Base-by-base conservation (phyloP, 2,113 vertebrate genomes). In the Sander lucioperca region DNA sequence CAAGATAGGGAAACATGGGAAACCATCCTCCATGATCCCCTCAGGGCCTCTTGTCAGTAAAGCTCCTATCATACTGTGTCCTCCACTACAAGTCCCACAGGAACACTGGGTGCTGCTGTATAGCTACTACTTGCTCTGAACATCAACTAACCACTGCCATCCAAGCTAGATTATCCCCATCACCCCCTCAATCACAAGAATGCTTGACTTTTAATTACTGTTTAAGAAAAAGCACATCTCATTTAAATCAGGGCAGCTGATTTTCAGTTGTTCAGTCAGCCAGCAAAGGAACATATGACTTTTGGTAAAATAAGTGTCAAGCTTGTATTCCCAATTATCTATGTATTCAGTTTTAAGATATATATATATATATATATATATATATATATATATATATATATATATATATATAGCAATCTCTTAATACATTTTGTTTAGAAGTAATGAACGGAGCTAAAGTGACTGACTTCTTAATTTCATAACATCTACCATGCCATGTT, bases 31-130 rank as follows among this genome's bases (percentile, higher is more conserved):
- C 23, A 66, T 7, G 25, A 80, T 76, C 59, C 86, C 88, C 92
- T n/a, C 5, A 74, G 88, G 88, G 79, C 61, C 27, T 81, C 80
- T 63, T 89, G 89, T 92, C 89, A 92, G 76, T 83, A 88, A 66
- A 78, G 67, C 67, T 91, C 79, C 61, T 56, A 75, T 92, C 77
- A 89, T 33, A 80, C 73, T 72, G 9, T 51, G 62, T 82, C 25
- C 53, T 80, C 70, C 3, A 30, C 48, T 47, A 1, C 27, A 48
- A 15, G 51, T 87, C 83, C 79, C 69, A 71, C 57, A 83, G 87
- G 86, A 88, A 72, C 66, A 57, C 53, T 84, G 67, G 71, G 36
- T 74, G 67, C 39, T 86, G 71, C 69, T 85, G 47, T 78, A 53
- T 50, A 23, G 59, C 65, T 61, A 67, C 65, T 48, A 50, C 57